Evolutionary conservation across 2,888 invertebrate species (phyloP).

Genomic region (Stomorhina lunata): DNA sequence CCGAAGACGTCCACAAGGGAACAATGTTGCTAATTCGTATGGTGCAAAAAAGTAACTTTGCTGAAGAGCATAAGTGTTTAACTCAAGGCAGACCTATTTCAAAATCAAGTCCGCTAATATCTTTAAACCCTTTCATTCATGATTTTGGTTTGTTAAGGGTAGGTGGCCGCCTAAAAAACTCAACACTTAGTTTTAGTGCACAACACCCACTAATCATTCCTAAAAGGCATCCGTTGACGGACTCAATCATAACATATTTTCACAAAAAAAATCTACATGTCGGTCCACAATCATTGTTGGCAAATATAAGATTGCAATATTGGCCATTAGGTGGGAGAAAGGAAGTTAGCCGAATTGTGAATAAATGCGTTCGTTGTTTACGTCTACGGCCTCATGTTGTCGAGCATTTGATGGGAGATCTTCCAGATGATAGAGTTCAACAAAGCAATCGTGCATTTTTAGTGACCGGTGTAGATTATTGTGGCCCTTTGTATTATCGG

Average conservation of each 20-base stretch:
- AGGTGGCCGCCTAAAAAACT: slow-evolving; percentile 22
- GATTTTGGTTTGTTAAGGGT: slow-evolving; percentile 17
- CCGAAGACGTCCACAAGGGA: not conserved
- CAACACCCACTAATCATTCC: slow-evolving; percentile 35
- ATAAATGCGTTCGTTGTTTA: slow-evolving; percentile 28
- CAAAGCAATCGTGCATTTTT: too few species aligned
- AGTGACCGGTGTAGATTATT: too few species aligned
- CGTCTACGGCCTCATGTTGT: too few species aligned
- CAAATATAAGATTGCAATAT: slow-evolving; percentile 59
- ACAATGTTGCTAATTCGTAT: not conserved
- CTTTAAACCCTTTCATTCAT: not conserved
- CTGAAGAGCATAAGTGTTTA: not conserved
- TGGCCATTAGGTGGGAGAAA: slow-evolving; percentile 66
- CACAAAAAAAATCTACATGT: slow-evolving; percentile 58
- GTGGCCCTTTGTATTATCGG: too few species aligned
- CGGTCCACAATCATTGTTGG: slow-evolving; percentile 58
- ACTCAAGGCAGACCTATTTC: not conserved
- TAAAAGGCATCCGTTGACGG: slow-evolving; percentile 9
- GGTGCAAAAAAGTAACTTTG: not conserved
- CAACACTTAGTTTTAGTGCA: not conserved
- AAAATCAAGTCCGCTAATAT: not conserved
- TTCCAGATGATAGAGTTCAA: not conserved
- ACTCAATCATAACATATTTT: slow-evolving; percentile 27
- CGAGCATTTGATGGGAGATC: too few species aligned
- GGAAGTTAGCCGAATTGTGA: slow-evolving; percentile 41